Evolutionary conservation across 92 coral and sea anemone species (phyloP), one percentile per base, ranked within the genome.

Genomic region (Montipora capitata): DNA sequence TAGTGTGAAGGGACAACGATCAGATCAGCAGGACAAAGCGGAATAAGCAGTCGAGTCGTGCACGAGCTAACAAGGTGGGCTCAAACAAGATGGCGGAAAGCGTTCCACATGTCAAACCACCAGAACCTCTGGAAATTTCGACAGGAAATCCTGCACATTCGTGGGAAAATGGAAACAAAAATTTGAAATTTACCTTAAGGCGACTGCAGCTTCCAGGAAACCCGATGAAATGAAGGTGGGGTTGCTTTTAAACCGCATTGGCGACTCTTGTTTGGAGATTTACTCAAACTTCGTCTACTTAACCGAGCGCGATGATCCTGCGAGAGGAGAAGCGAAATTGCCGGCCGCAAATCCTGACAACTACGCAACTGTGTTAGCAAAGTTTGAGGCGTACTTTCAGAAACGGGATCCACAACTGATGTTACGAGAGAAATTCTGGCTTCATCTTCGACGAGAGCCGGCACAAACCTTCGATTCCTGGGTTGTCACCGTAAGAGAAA

Each of bases 91-190:
- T 6, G 7, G 56, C 56, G 3, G 56, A 49, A 49, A 6, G 56
- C 35, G 35, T 27, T 27, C 35, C 35, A 27, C 35, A 27, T 27
- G 35, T 27, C 35, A 27, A 27, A 27, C 56, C 1, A 27, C 35
- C 35, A 27, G 35, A 27, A 27, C 35, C 35, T 27, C 35, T 1
- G 77, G 76, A 88, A 75, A 82, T 88, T 64, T 68, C 67, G 56
- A 69, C 78, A 20, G 83, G 88, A 59, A 89, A 89, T 68, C 88
- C 92, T 18, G 92, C 88, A n/a, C 88, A 82, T 58, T 89, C 88
- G 41, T 89, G 92, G 58, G 68, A 35, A 82, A 82, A 62, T 89
- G 83, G 92, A 89, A 81, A 72, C 88, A 82, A 77, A 82, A 68
- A 76, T 89, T 89, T 15, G 77, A 89, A 62, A 89, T 82, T 57